Base-by-base conservation (phyloP, 2,113 vertebrate species). In the Strigops habroptila region DNA sequence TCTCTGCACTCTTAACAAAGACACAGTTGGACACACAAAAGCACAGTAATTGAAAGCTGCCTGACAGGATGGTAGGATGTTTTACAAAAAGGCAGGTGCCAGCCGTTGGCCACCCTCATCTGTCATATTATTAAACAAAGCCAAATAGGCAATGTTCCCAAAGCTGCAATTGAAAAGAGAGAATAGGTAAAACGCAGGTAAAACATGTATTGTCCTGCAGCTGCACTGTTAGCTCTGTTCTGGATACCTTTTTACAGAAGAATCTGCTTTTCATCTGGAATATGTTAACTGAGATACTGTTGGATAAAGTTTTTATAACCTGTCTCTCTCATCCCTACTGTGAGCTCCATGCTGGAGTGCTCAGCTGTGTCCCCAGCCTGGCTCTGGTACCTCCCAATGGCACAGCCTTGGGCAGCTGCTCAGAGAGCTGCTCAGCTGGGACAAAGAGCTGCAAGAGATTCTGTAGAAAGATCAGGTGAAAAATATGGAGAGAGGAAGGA, bases 1-100 rank as follows among this genome's bases (percentile, higher is more conserved):
- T 90, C 95, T 92, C 97, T 82, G 46, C 95, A 23, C 88, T 92
- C 92, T 80, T 90, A 86, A 98, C 44, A 76, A 81, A 97, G 97
- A 93, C 93, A 80, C 95, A 63, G 91, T 65, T 92, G 97, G 98
- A 98, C 97, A 92, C 14, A 88, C 82, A 48, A 28, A 83, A 85
- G 92, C 93, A 33, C 41, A 67, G 94, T 46, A 80, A 91, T 21
- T 91, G 97, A 98, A 95, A 97, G 79, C 76, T 90, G 95, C 95
- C 95, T 97, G 97, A 96, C 88, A 95, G 96, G 93, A 82, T 86
- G 93, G 96, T 84, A 96, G 87, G 86, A 41, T 59, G 96, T 43
- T 73, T 90, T 53, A 91, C 93, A 85, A 84, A 97, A 96, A 98
- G 97, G 97, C 97, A 97, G 97, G 90, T 97, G 95, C 94, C 95